Percentiles rank a stretch among this genome's conserved stretches.
Evolutionary conservation across 2,113 vertebrate genomes (phyloP).

Genomic region (Sinocyclocheilus anshuiensis): DNA sequence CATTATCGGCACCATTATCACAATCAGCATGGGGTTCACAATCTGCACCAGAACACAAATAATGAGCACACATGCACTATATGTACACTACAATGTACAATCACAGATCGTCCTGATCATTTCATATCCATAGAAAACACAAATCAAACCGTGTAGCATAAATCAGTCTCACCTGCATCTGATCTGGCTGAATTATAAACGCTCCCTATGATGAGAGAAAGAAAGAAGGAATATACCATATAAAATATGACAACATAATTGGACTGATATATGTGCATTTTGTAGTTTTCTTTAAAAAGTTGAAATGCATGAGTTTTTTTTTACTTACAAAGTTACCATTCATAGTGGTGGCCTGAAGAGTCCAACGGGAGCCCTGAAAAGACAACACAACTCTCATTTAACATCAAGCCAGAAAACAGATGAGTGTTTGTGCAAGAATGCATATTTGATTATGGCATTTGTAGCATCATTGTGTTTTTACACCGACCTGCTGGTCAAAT

Average conservation of each 20-base stretch:
- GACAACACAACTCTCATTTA: background rate
- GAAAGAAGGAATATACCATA: background rate
- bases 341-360: conserved; percentile 93
- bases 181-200: conserved; percentile 85
- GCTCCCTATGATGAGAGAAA: conserved; percentile 74
- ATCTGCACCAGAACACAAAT: conserved; percentile 72
- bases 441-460: background rate
- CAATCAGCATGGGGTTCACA: conserved; percentile 89
- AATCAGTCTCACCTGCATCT: conserved; percentile 89
- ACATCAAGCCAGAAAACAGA: background rate
- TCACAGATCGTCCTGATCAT: background rate
- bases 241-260: background rate
- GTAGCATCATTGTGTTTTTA: background rate
- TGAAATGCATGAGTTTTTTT: background rate
- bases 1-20: conserved; percentile 85
- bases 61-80: background rate
- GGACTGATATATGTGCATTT: background rate
- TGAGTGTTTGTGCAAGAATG: background rate
- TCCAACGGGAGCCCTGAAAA: conserved; percentile 92
- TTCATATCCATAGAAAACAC: background rate
- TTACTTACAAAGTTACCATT: conserved; percentile 86
- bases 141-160: background rate
- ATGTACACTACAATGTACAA: too few species aligned
- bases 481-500: conserved; percentile 9
- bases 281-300: background rate